phyloP scores from a whole-genome alignment of 2,888 invertebrate genomes.

The Meghimatium bilineatum region DNA sequence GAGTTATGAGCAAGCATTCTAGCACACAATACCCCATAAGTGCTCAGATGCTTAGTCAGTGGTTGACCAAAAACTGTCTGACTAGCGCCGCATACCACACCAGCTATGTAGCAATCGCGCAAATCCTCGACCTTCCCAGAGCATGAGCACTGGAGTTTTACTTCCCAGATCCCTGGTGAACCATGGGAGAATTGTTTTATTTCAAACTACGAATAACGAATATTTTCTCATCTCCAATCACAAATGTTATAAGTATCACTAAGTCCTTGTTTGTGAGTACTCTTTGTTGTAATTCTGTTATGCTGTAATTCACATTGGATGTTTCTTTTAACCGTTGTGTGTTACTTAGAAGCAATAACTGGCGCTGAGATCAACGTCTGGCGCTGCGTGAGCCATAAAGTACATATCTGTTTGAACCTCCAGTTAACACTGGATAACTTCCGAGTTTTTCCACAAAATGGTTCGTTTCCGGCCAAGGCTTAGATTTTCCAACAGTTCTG shows the following conservation, averaged over 20 bases:
- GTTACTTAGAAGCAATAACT: not conserved
- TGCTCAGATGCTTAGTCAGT: no score
- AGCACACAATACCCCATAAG: no score
- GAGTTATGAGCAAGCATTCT: no score
- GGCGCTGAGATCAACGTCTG: not conserved
- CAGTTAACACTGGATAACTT: not conserved
- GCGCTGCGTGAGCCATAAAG: not conserved
- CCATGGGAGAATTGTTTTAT: no score
- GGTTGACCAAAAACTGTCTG: no score
- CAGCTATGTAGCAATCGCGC: no score
- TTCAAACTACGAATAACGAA: no score
- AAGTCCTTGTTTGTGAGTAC: not conserved
- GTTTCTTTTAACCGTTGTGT: not conserved
- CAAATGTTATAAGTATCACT: not conserved
- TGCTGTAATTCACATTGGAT: not conserved
- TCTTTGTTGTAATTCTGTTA: not conserved
- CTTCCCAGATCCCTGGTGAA: no score
- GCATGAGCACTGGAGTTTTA: no score
- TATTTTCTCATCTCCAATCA: not conserved
- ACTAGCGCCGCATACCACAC: no score
- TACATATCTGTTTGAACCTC: not conserved
- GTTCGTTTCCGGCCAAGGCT: not conserved
- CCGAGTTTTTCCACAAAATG: not conserved
- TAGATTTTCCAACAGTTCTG: not conserved
- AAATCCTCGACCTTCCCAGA: no score